phyloP scores from a whole-genome alignment of 2,797 vertebrate species.

The Gephyroberyx darwinii region DNA sequence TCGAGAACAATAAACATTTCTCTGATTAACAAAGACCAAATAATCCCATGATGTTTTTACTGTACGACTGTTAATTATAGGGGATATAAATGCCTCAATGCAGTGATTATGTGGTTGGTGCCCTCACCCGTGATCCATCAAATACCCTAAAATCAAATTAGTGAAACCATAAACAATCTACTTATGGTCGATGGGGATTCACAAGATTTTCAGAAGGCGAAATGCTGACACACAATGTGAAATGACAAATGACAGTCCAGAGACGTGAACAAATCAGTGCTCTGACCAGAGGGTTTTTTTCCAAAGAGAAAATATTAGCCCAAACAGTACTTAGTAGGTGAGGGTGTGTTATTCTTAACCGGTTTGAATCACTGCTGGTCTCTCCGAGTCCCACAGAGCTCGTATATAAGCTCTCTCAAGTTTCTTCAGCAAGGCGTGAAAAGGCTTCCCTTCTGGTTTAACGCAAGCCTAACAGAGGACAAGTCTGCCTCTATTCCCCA shows the following conservation, averaged over 20 bases:
- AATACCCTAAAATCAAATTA: constrained; percentile 77
- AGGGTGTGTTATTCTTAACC: constrained; percentile 82
- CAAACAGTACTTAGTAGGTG: constrained; percentile 81
- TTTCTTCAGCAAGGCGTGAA: constrained; percentile 79
- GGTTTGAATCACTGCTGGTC: constrained; percentile 79
- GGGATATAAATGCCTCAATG: constrained; percentile 61
- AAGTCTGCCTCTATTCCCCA: constrained; percentile 76
- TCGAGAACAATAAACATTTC: constrained; percentile 55
- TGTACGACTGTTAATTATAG: constrained; percentile 61
- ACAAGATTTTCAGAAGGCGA: constrained; percentile 48
- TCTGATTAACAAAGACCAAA: constrained; percentile 48
- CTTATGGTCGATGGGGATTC: constrained; percentile 74
- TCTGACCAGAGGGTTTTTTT: constrained; percentile 65
- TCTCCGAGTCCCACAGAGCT: constrained; percentile 79
- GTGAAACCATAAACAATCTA: constrained; percentile 77
- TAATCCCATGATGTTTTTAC: constrained; percentile 53
- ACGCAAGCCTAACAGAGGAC: constrained; percentile 76
- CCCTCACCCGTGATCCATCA: constrained; percentile 61
- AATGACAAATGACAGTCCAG: constrained; percentile 77
- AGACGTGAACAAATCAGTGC: constrained; percentile 75
- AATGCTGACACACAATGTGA: constrained; percentile 68
- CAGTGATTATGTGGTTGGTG: constrained; percentile 62
- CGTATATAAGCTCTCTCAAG: constrained; percentile 81
- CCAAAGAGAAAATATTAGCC: constrained; percentile 81
- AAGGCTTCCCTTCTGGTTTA: constrained; percentile 78